A percentile compares a stretch with the other conserved stretches of the same genome.
Evolutionary conservation across 2,888 invertebrate species (phyloP).

Genomic region (Ischnura elegans): DNA sequence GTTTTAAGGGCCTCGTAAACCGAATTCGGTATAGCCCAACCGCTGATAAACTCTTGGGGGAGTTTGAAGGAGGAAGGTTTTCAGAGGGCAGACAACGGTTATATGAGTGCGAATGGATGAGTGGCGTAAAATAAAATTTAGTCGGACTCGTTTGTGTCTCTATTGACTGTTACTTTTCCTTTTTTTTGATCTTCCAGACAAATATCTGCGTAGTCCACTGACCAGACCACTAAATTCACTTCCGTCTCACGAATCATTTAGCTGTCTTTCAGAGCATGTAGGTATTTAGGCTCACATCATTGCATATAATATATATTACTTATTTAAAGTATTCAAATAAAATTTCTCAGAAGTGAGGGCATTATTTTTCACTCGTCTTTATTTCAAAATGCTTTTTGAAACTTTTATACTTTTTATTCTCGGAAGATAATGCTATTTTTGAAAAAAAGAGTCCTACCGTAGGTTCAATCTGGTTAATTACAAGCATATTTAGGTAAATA

Average conservation of each 20-base stretch:
- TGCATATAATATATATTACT: too few relatives aligned
- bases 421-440: too few relatives aligned
- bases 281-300: too few relatives aligned
- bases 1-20: conserved; percentile 62
- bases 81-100: conserved; percentile 35
- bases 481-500: too few relatives aligned
- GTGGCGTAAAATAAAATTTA: background rate
- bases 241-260: background rate
- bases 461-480: too few relatives aligned
- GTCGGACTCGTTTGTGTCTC: conserved; percentile 36
- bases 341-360: too few relatives aligned
- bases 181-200: background rate
- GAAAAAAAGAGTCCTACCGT: too few relatives aligned
- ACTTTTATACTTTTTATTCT: too few relatives aligned
- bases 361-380: too few relatives aligned
- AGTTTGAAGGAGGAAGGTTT: background rate
- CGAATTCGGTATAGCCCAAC: conserved; percentile 51
- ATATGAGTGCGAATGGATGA: conserved; percentile 40
- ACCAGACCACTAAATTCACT: background rate
- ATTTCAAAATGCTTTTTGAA: too few relatives aligned
- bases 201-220: background rate
- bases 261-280: too few relatives aligned
- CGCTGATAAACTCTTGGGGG: conserved; percentile 47
- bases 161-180: conserved; percentile 7
- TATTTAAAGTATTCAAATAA: too few relatives aligned